Conservation (phyloP, 2,797 vertebrate genomes). For the Anableps anableps region DNA sequence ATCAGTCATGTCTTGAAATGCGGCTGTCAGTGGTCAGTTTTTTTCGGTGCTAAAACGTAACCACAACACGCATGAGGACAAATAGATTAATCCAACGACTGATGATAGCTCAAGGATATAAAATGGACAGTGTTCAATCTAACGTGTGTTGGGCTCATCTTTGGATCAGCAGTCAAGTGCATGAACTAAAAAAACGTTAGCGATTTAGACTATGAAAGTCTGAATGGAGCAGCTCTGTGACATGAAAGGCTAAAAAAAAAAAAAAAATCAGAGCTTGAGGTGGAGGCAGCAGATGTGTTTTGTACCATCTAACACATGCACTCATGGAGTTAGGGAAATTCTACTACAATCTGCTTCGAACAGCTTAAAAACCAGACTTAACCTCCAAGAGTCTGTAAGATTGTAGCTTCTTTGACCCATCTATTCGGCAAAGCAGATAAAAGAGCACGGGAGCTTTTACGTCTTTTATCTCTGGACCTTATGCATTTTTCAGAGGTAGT, state of each 20-base stretch:
- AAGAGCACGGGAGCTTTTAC: constrained; percentile 50
- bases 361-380: constrained; percentile 58
- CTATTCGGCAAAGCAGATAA: constrained; percentile 43
- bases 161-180: constrained; percentile 11
- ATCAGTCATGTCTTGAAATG: constrained; percentile 57
- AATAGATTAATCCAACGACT: constrained; percentile 33
- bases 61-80: constrained; percentile 46
- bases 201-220: constrained; percentile 3
- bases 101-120: constrained; percentile 27
- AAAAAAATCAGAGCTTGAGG: constrained; percentile 23
- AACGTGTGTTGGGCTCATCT: constrained; percentile 40
- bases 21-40: constrained; percentile 52
- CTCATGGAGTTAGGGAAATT: constrained; percentile 60
- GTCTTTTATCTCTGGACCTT: constrained; percentile 52
- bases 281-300: constrained; percentile 55
- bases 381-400: constrained; percentile 53
- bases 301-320: constrained; percentile 52
- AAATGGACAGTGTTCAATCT: constrained; percentile 35
- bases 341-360: constrained; percentile 37
- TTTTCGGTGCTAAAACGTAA: constrained; percentile 37
- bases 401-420: constrained; percentile 60
- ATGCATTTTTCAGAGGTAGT: constrained; percentile 53
- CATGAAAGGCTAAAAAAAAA: constrained; percentile 18
- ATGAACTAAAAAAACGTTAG: constrained; percentile 28
- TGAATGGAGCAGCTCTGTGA: constrained; percentile 31